Evolutionary conservation across 2,113 vertebrate species (phyloP), one percentile per base, ranked within the genome.

Genomic region (Melanotaenia duboulayi): DNA sequence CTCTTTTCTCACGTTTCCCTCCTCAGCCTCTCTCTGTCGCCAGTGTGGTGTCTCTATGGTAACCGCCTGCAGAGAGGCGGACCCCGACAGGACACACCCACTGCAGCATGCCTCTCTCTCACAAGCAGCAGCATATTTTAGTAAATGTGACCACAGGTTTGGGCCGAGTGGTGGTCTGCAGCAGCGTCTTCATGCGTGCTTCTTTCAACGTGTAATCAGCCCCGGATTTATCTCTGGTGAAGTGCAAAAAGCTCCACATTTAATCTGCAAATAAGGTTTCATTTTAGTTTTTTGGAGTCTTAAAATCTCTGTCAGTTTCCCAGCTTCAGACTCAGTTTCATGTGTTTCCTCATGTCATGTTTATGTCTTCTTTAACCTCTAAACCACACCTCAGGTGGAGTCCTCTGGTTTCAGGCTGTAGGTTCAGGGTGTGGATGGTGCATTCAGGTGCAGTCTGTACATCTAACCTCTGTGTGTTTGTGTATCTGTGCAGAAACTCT

Each of bases 401-500:
- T 28, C 37, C 37, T 8, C 37, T 39, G 37, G 37, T 39, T 39
- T 39, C 37, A 13, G 12, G 39, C 39, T 42, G 39, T 56, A 5
- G 20, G 16, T 8, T 40, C 2, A 22, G 4, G 32, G 28, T 37
- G 20, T 2, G 10, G 52, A 4, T 22, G 77, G 14, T 19, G 52
- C 20, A 57, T 72, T 83, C 66, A 77, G 22, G 77, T 17, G 11
- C 78, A 59, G 16, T 71, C 23, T 54, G 75, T 71, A 24, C 48
- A 56, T 6, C 23, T 77, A 4, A 71, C 1, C 49, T 70, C 20
- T 71, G 5, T 79, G 12, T 69, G 32, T 76, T 10, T 80, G 23
- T 80, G 37, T 71, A 48, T 76, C 16, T 68, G 4, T 73, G 78
- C 82, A 97, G 97, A 98, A 76, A 93, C 94, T 16, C 92, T 98